Conservation (phyloP, 2,797 vertebrate species). For the Dallia pectoralis region DNA sequence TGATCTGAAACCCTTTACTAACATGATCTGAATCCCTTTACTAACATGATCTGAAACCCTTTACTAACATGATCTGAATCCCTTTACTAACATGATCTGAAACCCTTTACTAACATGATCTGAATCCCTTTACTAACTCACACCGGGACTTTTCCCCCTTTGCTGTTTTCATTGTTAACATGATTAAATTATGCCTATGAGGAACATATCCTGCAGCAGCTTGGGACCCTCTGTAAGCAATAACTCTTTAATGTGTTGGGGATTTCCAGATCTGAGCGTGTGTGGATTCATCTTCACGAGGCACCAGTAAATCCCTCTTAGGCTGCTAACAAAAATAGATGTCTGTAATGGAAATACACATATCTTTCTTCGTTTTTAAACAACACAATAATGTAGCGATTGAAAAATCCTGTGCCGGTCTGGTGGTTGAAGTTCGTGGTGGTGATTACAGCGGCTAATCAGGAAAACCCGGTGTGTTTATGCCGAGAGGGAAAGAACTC, state of each 20-base stretch:
- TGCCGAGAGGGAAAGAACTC: background rate
- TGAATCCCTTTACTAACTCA: too few species aligned
- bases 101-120: too few species aligned
- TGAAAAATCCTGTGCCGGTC: constrained; percentile 14
- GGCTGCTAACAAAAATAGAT: background rate
- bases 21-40: too few species aligned
- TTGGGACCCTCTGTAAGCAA: background rate
- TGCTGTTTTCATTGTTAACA: too few species aligned
- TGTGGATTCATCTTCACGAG: background rate
- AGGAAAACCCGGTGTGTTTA: background rate
- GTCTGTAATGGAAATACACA: constrained; percentile 36
- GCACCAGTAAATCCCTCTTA: background rate
- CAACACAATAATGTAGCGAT: constrained; percentile 15
- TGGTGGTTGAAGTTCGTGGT: background rate
- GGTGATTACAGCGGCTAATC: constrained; percentile 16
- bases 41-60: too few species aligned
- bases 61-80: too few species aligned
- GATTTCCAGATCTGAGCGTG: background rate
- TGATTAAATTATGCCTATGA: too few species aligned
- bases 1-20: too few species aligned
- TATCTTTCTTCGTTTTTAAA: constrained; percentile 28
- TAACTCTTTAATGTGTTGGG: background rate
- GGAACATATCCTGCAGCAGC: too few species aligned
- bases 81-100: too few species aligned
- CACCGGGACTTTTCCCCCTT: too few species aligned